Percentiles rank a stretch among this genome's conserved stretches.
phyloP scores from a whole-genome alignment of 2,113 vertebrate genomes.

The Nothobranchius kuhntae region DNA sequence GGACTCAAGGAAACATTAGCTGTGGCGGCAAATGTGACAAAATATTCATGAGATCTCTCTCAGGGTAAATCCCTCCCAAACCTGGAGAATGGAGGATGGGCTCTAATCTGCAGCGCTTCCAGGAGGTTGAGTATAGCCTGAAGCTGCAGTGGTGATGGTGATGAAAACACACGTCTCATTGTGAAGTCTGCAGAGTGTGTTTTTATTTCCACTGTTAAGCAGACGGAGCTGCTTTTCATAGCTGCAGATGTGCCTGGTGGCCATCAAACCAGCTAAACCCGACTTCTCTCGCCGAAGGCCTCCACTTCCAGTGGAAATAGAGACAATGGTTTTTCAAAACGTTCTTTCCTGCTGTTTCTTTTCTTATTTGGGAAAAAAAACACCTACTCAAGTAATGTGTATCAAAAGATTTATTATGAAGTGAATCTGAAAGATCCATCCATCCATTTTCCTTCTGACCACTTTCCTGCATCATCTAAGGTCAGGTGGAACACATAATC shows the following conservation, averaged over 20 bases:
- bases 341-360: no score
- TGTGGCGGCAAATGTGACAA: constrained; percentile 3
- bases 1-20: not conserved
- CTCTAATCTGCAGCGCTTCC: constrained; percentile 28
- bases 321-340: no score
- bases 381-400: no score
- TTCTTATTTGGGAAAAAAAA: no score
- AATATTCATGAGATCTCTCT: constrained; percentile 16
- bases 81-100: not conserved
- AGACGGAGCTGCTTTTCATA: not conserved
- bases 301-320: no score
- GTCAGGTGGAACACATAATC: no score
- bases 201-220: constrained; percentile 3
- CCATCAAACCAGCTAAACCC: no score
- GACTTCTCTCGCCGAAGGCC: no score
- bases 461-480: no score
- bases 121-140: constrained; percentile 19
- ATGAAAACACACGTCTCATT: constrained; percentile 14
- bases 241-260: not conserved
- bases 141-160: constrained; percentile 26
- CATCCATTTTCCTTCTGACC: no score
- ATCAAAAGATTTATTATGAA: no score
- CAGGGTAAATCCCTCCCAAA: constrained; percentile 14
- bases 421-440: no score
- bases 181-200: constrained; percentile 16